Conservation (phyloP, 2,113 vertebrate species). For the Dermatemys mawii region DNA sequence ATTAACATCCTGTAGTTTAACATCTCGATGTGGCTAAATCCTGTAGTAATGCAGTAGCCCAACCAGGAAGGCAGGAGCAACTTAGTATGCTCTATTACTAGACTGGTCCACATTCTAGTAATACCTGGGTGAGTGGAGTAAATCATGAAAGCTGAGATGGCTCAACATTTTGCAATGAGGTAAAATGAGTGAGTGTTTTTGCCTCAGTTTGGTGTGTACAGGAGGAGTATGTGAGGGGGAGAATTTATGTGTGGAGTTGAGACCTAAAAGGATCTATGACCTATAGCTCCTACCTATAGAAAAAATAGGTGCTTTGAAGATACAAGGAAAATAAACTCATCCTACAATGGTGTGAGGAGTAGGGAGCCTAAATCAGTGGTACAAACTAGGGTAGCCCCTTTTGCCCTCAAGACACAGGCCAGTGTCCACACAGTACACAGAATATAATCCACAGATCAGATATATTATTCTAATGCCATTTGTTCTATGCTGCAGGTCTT, state of each 20-base stretch:
- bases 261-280: background rate
- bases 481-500: background rate
- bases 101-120: too few species aligned
- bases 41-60: background rate
- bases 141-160: background rate
- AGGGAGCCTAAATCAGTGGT: background rate
- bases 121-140: background rate
- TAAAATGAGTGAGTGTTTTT: background rate
- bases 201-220: background rate
- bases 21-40: background rate
- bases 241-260: background rate
- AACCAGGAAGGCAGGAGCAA: background rate
- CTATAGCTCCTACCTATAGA: background rate
- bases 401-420: background rate
- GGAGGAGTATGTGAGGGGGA: background rate
- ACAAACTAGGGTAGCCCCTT: background rate
- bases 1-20: background rate
- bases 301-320: background rate
- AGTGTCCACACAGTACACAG: background rate
- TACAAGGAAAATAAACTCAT: background rate
- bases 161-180: background rate
- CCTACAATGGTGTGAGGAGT: background rate
- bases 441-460: background rate
- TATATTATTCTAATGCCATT: background rate
- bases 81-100: too few species aligned